Conservation (phyloP, 2,113 vertebrate genomes). For the Xiphias gladius region DNA sequence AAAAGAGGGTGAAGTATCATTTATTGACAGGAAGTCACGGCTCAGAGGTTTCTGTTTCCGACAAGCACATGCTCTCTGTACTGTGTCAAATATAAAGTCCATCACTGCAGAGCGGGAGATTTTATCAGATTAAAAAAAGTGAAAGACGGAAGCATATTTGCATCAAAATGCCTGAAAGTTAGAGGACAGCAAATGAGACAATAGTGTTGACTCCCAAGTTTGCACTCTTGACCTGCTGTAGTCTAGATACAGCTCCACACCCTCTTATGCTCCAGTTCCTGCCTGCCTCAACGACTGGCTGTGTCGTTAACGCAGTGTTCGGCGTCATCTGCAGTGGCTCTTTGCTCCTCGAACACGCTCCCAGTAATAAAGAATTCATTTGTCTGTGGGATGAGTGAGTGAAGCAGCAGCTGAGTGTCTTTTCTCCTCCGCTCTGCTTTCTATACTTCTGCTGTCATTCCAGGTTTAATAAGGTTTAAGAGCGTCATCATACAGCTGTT, state of each 20-base stretch:
- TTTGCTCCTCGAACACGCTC: constrained; percentile 26
- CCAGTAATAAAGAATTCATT: constrained; percentile 55
- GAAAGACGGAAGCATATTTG: too few species aligned
- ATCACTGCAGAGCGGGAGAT: too few species aligned
- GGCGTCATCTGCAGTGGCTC: constrained; percentile 29
- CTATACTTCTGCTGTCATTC: not conserved
- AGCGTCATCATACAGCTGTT: not conserved
- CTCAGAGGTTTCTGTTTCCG: not conserved
- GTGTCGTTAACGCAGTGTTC: constrained; percentile 29
- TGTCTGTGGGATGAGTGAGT: constrained; percentile 2
- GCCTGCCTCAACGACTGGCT: not conserved
- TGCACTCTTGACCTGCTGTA: constrained; percentile 30
- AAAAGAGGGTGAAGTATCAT: not conserved
- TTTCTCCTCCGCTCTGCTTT: constrained; percentile 10
- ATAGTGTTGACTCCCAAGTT: not conserved
- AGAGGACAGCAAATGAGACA: too few species aligned
- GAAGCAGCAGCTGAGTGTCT: not conserved
- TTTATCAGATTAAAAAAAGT: not conserved
- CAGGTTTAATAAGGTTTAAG: not conserved
- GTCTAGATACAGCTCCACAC: not conserved
- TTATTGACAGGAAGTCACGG: not conserved
- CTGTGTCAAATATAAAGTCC: not conserved
- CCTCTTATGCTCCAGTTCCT: constrained; percentile 40
- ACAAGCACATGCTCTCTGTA: not conserved
- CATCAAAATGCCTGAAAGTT: not conserved